Evolutionary conservation across 2,888 invertebrate genomes (phyloP), one percentile per base, ranked within the genome.

Genomic region (Lycia hirtaria): DNA sequence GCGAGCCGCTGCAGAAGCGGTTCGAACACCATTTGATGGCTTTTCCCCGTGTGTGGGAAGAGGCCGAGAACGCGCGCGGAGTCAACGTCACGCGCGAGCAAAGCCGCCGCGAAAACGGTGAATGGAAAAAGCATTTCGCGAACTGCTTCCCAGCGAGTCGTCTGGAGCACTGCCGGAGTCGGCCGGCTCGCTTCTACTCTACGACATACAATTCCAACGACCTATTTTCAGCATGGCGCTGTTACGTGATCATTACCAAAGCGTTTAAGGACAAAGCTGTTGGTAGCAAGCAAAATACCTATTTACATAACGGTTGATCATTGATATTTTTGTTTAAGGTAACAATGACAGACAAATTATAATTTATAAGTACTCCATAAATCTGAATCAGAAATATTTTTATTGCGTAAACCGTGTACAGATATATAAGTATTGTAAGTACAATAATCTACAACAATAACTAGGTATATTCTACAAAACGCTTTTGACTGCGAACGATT

Each of bases 1-100:
- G 93, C 93, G 49, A 95, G 75, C 35, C 87, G 90, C 47, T 85
- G 85, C 6, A 95, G 72, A 2, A 95, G 78, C 0, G 93, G 92
- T 40, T 93, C 89, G 73, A 94, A 94, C 0, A 94, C 93, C 76
- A 93, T 89, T 67, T 94, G 94, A 67, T 95, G 95, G 66, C 95
- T 95, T 58, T 92, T 93, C 0, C 94, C 94, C 0, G 92, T 88
- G 69, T 94, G 92, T 0, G 93, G 93, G 68, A 95, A 94, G 0
- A 94, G 76, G 2, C 92, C 94, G 38, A 95, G 86, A 48, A 94
- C 92, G 40, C 92, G 92, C 44, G 88, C 92, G 50, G 87, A 61
- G 56, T 75, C 61, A 3, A 68, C 83, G 75, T 82, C 53, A 60
- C 76, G 68, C 20, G 68, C 60, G 48, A 81, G 64, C 63, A 80